Base-by-base conservation (phyloP, 2,113 vertebrate species). In the Phoxinus phoxinus region DNA sequence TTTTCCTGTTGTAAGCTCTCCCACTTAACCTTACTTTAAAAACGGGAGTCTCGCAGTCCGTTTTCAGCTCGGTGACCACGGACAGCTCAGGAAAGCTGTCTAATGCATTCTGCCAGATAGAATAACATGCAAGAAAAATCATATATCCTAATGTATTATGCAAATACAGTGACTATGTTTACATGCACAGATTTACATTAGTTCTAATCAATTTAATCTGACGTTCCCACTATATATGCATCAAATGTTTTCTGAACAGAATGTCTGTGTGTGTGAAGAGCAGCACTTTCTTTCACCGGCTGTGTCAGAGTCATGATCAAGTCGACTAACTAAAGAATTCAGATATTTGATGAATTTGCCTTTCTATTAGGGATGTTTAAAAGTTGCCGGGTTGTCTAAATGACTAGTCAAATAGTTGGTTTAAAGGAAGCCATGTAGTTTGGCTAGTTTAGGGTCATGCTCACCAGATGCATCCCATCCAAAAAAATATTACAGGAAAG, bases 21-120 rank as follows among this genome's bases (percentile, higher is more conserved):
- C 98, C 98, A 86, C 98, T 97, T 92, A 99, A 96, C 91, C 96
- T 96, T 90, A 99, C 97, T 94, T 98, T 99, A 82, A 97, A 97
- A 88, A 96, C 90, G 35, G 96, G 89, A 0, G 91, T 92, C 90
- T 96, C 96, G 69, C 96, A 96, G 63, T 94, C 96, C 88, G 97
- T 98, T 90, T 96, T 97, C 94, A 92, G 95, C 88, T 93, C 96
- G 21, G 96, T 96, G 87, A 98, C 95, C 90, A 98, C 94, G 13
- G 97, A 96, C 87, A 99, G 93, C 94, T 99, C 98, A 89, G 98
- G 98, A 77, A 98, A 99, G 91, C 94, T 97, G 95, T 99, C 98
- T 90, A 99, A 92, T 86, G 98, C 97, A 0, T 94, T 97, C 98
- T 99, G 91, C 88, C 1, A 11, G 25, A 56, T 2, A 71, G 30